Evolutionary conservation across 2,888 invertebrate genomes (phyloP).

Genomic region (Arenicola marina): DNA sequence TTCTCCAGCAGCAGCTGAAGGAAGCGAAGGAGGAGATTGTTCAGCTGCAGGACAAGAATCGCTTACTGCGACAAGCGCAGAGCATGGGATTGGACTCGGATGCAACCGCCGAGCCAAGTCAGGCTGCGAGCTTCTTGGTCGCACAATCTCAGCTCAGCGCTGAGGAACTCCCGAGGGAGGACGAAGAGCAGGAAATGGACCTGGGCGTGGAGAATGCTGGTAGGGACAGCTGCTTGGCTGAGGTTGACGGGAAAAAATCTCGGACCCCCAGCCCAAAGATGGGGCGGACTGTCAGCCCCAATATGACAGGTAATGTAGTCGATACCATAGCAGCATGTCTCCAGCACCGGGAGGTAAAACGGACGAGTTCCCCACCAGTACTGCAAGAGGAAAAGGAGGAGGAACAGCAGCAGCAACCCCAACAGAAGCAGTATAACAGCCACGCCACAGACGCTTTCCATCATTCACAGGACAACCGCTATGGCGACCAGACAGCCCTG

Average conservation of each 20-base stretch:
- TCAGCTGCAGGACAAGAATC: not conserved
- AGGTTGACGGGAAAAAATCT: not conserved
- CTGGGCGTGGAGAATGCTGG: not conserved
- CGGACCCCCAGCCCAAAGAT: not conserved
- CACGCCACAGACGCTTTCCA: not conserved
- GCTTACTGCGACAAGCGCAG: not conserved
- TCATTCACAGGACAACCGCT: not conserved
- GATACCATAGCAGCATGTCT: no score
- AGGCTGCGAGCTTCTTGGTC: not conserved
- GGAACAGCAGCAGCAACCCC: no score
- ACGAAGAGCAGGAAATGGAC: not conserved
- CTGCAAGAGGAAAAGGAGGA: no score
- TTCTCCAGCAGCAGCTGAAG: conserved; percentile 89
- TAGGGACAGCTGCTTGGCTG: not conserved
- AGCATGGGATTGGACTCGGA: not conserved
- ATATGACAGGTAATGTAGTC: not conserved
- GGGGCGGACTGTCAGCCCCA: not conserved
- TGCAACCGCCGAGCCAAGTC: not conserved
- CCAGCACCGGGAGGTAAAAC: no score
- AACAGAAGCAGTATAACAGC: no score
- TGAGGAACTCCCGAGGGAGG: not conserved
- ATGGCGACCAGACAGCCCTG: not conserved
- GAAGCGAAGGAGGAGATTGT: conserved; percentile 71
- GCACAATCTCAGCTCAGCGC: not conserved
- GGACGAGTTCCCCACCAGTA: not conserved